Percentiles rank a stretch among this genome's conserved stretches.
phyloP scores from a whole-genome alignment of 2,113 vertebrate species.

The Osmerus eperlanus region DNA sequence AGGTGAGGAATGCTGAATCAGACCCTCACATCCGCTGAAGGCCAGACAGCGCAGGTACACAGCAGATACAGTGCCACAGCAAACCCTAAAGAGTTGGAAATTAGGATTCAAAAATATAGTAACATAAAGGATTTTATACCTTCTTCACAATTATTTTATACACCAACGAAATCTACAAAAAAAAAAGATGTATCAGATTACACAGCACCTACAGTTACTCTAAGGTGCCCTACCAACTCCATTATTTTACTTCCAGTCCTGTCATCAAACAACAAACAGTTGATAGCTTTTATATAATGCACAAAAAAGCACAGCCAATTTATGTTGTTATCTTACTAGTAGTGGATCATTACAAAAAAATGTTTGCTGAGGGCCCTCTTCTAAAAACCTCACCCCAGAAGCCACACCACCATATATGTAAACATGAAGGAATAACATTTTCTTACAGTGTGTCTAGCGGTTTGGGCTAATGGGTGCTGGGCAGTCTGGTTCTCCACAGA shows the following conservation, averaged over 20 bases:
- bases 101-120: too few relatives aligned
- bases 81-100: neutral
- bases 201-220: neutral
- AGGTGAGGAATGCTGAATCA: conserved; percentile 12
- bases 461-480: conserved; percentile 32
- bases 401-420: neutral
- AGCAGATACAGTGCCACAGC: neutral
- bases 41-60: neutral
- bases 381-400: too few relatives aligned
- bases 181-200: neutral
- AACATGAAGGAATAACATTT: conserved; percentile 21
- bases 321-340: too few relatives aligned
- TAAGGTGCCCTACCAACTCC: neutral
- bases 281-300: too few relatives aligned
- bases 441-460: neutral
- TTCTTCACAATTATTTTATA: too few relatives aligned
- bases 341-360: too few relatives aligned
- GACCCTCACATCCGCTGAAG: conserved; percentile 2
- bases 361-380: too few relatives aligned
- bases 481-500: conserved; percentile 46
- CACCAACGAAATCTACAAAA: neutral
- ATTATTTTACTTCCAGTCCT: too few relatives aligned
- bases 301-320: too few relatives aligned
- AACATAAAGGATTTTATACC: too few relatives aligned
- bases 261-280: too few relatives aligned